Percentiles rank a stretch among this genome's conserved stretches.
These are phyloP conservation scores for Brenthis ino DNA, from an alignment of 2,888 invertebrate species.

Conservation along the genomic window DNA sequence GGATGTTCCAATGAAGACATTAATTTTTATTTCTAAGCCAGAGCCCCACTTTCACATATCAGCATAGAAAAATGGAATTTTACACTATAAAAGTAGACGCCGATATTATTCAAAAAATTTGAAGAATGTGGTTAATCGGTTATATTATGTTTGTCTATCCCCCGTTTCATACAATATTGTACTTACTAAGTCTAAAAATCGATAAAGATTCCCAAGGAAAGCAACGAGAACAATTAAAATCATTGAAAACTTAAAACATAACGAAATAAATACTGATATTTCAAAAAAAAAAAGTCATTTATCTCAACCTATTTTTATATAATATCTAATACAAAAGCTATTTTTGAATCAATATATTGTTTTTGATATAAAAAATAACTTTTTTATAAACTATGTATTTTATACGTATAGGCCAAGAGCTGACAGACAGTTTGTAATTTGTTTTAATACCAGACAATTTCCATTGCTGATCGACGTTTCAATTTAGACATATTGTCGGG, in stretches of 20 bases:
- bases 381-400: constrained; percentile 4
- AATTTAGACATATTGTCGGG: constrained; percentile 28
- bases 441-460: constrained; percentile 12
- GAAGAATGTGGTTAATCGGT: background rate
- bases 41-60: constrained; percentile 39
- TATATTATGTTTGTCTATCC: constrained; percentile 47
- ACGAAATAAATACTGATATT: constrained; percentile 78
- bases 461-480: constrained; percentile 6
- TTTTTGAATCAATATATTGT: background rate
- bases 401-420: constrained; percentile 17
- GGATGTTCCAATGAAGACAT: too few species aligned
- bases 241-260: constrained; percentile 80
- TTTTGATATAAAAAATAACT: constrained; percentile 1
- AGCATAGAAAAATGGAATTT: constrained; percentile 71
- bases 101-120: constrained; percentile 34
- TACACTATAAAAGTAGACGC: constrained; percentile 68
- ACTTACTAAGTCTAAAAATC: constrained; percentile 70
- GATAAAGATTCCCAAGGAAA: constrained; percentile 80
- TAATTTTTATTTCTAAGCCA: background rate
- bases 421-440: constrained; percentile 7
- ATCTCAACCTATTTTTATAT: constrained; percentile 26
- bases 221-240: constrained; percentile 81
- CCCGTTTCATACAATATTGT: constrained; percentile 57
- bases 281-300: constrained; percentile 50
- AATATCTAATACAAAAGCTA: constrained; percentile 20